phyloP scores from a whole-genome alignment of 2,113 vertebrate species.

The Onychostoma macrolepis region DNA sequence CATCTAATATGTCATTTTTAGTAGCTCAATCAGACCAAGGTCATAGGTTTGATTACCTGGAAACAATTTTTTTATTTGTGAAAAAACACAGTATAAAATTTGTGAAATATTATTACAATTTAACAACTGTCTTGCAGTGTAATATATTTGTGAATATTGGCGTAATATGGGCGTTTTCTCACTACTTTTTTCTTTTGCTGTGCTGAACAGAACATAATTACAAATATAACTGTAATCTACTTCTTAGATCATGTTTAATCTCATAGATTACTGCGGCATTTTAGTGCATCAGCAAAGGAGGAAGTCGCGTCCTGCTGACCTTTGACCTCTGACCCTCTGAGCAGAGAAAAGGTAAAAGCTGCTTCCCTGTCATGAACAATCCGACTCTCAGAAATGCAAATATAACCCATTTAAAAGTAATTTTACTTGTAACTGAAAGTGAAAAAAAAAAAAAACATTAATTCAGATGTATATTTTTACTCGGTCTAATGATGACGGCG shows the following conservation, averaged over 20 bases:
- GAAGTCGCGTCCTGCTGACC: neutral
- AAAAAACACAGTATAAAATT: neutral
- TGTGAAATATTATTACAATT: too few species aligned
- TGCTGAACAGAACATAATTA: neutral
- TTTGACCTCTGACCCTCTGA: neutral
- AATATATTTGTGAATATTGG: too few species aligned
- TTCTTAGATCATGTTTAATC: neutral
- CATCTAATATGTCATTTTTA: neutral
- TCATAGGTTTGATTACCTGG: neutral
- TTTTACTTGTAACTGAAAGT: conserved; percentile 71
- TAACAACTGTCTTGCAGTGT: too few species aligned
- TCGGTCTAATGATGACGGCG: conserved; percentile 70
- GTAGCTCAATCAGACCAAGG: too few species aligned
- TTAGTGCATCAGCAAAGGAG: neutral
- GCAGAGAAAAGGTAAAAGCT: neutral
- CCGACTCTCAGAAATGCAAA: conserved; percentile 72
- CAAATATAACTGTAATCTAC: neutral
- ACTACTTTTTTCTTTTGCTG: neutral
- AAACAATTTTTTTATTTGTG: neutral
- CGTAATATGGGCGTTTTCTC: too few species aligned
- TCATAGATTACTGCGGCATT: neutral
- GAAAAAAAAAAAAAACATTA: conserved; percentile 56
- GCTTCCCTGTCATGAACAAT: neutral
- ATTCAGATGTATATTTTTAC: conserved; percentile 71
- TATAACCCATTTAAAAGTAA: conserved; percentile 71